Evolutionary conservation across 2,888 invertebrate species (phyloP).

Genomic region (Lamellibrachia columna): DNA sequence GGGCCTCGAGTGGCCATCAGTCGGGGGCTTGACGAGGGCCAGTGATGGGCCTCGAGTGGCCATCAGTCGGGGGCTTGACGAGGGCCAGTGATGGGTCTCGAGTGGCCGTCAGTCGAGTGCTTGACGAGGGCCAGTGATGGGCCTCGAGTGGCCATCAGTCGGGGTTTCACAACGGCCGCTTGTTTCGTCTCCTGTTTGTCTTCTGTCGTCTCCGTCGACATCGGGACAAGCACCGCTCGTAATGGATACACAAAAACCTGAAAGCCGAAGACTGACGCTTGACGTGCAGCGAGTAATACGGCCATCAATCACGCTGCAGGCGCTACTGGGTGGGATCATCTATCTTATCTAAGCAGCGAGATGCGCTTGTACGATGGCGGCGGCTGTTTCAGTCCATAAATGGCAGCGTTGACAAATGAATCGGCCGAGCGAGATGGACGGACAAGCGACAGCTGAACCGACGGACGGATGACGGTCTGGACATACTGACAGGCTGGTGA

Average conservation of each 20-base stretch:
- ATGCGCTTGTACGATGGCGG: not conserved
- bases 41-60: no score
- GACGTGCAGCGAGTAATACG: slow-evolving; percentile 3
- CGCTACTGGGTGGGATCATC: slow-evolving; percentile 5
- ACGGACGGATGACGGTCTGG: not conserved
- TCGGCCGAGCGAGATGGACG: not conserved
- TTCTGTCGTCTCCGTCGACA: not conserved
- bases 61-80: no score
- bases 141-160: not conserved
- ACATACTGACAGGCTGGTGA: not conserved
- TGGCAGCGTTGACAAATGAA: not conserved
- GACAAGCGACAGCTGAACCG: not conserved
- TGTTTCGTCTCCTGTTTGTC: slow-evolving; percentile 6
- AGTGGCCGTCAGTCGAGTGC: not conserved
- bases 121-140: not conserved
- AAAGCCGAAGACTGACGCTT: slow-evolving; percentile 5
- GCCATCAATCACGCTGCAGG: not conserved
- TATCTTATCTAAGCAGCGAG: slow-evolving; percentile 12
- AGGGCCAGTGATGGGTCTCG: no score
- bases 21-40: no score
- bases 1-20: not conserved
- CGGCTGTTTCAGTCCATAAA: not conserved
- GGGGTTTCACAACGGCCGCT: not conserved
- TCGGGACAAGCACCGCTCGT: not conserved
- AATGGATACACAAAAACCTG: slow-evolving; percentile 6